Evolutionary conservation across 2,797 vertebrate genomes (phyloP).

Genomic region (Leptoclinus maculatus): DNA sequence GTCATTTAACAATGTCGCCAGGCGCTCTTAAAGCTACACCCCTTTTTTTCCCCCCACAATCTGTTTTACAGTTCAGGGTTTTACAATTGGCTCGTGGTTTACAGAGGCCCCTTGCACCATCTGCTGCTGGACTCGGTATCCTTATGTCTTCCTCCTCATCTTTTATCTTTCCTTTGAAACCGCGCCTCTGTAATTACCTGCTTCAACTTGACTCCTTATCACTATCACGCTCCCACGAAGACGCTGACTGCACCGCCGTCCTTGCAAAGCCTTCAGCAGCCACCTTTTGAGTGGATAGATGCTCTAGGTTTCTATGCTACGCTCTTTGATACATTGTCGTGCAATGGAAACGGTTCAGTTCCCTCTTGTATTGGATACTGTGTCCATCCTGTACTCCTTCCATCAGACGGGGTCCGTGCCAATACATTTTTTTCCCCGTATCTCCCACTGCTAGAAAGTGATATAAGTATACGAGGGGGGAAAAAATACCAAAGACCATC

Average conservation of each 20-base stretch:
- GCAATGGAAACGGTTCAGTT: neutral
- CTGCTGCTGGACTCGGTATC: constrained; percentile 7
- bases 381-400: neutral
- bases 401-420: neutral
- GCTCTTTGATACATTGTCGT: neutral
- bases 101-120: constrained; percentile 26
- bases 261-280: neutral
- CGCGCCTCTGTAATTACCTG: neutral
- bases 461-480: neutral
- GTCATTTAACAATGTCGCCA: constrained; percentile 15
- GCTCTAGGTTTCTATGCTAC: neutral
- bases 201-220: neutral
- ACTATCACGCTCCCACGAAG: neutral
- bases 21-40: constrained; percentile 26
- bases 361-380: neutral
- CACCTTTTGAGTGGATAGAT: neutral
- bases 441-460: neutral
- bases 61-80: constrained; percentile 40
- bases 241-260: neutral
- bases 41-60: constrained; percentile 32
- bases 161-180: constrained; percentile 4
- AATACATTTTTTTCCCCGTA: neutral
- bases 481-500: neutral
- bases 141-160: constrained; percentile 1
- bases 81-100: constrained; percentile 36